These are phyloP conservation scores for Dicrostonyx torquatus DNA, from an alignment of 2,797 vertebrate genomes.

Conservation along the genomic window DNA sequence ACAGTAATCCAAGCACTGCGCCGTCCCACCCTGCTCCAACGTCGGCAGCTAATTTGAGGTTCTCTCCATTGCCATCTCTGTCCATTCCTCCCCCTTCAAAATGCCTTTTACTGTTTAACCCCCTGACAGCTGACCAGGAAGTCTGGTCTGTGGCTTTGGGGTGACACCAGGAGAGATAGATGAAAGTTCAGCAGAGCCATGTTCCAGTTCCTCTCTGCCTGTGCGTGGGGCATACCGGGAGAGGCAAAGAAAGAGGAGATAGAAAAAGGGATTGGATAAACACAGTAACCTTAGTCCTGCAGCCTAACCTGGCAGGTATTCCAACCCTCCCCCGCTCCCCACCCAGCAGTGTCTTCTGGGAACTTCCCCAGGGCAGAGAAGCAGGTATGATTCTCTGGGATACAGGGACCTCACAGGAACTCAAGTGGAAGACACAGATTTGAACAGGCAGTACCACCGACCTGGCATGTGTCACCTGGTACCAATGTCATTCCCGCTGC, in stretches of 20 bases:
- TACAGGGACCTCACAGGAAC: background rate
- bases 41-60: background rate
- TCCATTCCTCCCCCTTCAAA: background rate
- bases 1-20: background rate
- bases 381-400: background rate
- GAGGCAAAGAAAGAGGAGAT: background rate
- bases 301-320: background rate
- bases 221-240: background rate
- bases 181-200: background rate
- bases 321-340: no score
- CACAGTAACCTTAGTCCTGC: background rate
- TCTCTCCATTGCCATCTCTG: background rate
- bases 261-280: background rate
- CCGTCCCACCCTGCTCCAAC: background rate
- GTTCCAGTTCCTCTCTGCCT: background rate
- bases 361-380: background rate
- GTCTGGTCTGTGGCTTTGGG: background rate
- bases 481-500: background rate
- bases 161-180: background rate
- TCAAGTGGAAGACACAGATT: background rate
- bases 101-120: background rate
- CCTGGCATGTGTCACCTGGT: background rate
- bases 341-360: background rate
- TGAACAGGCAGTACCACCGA: background rate
- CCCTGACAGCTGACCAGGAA: background rate